Base-by-base conservation (phyloP, 2,113 vertebrate genomes). In the Myotis davidii region DNA sequence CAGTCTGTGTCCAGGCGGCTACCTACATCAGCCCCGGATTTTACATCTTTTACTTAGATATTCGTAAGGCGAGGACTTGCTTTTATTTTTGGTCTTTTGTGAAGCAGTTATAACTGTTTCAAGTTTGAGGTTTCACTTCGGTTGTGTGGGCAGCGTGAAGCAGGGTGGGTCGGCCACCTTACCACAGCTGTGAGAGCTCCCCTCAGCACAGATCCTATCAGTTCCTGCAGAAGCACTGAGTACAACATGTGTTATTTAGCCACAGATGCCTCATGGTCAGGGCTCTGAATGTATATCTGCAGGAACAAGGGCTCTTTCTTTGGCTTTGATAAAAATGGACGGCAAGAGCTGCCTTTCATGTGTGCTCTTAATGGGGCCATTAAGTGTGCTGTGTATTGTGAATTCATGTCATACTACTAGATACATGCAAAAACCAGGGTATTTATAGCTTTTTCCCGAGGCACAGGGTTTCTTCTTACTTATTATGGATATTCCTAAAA, bases 251-350 rank as follows among this genome's bases (percentile, higher is more conserved):
- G 61, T 42, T 79, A 23, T 25, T 76, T 52, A 69, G 86, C 91
- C 86, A 73, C 76, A 92, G 81, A 64, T 67, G 61, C 88, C 88
- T 86, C 83, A 9, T 11, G 88, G 76, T 79, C 79, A 95, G 72
- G 54, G 48, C 82, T 95, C 73, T 81, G 88, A 90, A 93, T 93
- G 94, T 88, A 72, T 92, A 89, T 90, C 61, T 90, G 69, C n/a
- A 95, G 29, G 20, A 85, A 93, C 74, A 96, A 94, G 73, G 83
- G 25, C 87, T 88, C 90, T 95, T 91, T 93, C 92, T 96, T 93
- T n/a, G 25, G 29, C 42, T 37, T 37, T 70, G 32, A 85, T 79
- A 34, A 73, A 95, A 94, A 92, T 70, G 88, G 79, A 91, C 89
- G 82, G 39, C 5, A 27, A 69, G 94, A 88, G 32, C 78, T 74